These are phyloP conservation scores for Drosophila vallismaia DNA, from an alignment of 2,888 invertebrate genomes.

Conservation along the genomic window DNA sequence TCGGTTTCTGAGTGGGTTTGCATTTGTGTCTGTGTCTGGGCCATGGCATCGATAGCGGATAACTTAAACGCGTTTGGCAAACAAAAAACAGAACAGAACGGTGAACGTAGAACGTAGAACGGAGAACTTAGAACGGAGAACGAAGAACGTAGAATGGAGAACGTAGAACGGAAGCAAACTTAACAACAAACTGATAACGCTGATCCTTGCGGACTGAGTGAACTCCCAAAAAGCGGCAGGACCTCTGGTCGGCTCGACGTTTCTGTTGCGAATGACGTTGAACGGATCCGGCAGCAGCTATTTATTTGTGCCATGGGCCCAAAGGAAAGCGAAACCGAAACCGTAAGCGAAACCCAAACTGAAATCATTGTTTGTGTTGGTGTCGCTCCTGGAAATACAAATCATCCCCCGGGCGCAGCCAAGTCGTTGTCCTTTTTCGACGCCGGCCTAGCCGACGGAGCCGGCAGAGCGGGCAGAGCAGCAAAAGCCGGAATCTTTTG, in stretches of 20 bases:
- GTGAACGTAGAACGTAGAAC: conserved; percentile 19
- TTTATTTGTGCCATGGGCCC: conserved; percentile 79
- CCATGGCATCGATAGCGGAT: conserved; percentile 62
- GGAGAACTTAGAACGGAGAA: conserved; percentile 9
- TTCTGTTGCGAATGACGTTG: conserved; percentile 84
- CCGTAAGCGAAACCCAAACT: conserved; percentile 60
- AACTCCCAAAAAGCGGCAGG: conserved; percentile 24
- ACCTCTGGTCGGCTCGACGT: conserved; percentile 81
- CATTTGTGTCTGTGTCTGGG: conserved; percentile 29
- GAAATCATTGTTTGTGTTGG: conserved; percentile 67
- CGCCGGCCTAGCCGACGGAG: conserved; percentile 18
- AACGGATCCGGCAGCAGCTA: conserved; percentile 80
- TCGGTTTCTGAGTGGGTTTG: conserved; percentile 33
- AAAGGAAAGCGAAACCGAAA: conserved; percentile 82
- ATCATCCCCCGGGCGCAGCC: conserved; percentile 76
- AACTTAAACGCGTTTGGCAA: conserved; percentile 64
- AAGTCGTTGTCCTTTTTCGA: conserved; percentile 81
- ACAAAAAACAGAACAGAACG: conserved; percentile 48
- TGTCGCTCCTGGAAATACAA: conserved; percentile 62
- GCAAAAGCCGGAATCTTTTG: conserved; percentile 80
- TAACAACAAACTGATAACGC: conserved; percentile 72
- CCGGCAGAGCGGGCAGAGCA: conserved; percentile 36
- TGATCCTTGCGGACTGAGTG: conserved; percentile 52
- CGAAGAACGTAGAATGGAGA: conserved; percentile 21
- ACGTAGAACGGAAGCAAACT: conserved; percentile 52